Evolutionary conservation across 2,888 invertebrate species (phyloP).

Genomic region (Lomographa bimaculata): DNA sequence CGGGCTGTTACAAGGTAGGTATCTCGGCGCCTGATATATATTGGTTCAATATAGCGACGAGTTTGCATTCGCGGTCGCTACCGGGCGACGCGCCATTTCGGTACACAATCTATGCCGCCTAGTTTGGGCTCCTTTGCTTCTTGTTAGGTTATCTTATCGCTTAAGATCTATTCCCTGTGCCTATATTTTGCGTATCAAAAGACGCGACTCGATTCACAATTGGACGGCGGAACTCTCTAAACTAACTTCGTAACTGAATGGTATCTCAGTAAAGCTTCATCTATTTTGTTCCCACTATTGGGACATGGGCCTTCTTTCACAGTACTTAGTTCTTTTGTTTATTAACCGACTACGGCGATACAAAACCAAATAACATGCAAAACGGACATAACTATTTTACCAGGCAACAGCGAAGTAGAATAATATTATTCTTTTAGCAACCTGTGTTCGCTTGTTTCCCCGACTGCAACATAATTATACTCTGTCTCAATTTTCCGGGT

Average conservation of each 20-base stretch:
- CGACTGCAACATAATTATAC: too few relatives aligned
- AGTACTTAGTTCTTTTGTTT: too few relatives aligned
- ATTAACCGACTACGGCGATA: too few relatives aligned
- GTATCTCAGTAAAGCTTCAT: not conserved
- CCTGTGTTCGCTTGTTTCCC: too few relatives aligned
- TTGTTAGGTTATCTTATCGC: conserved; percentile 46
- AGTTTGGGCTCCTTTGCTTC: conserved; percentile 40
- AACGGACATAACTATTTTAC: too few relatives aligned
- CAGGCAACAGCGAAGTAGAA: too few relatives aligned
- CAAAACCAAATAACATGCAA: too few relatives aligned
- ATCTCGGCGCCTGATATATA: conserved; percentile 49
- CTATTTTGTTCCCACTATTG: too few relatives aligned
- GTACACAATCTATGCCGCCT: conserved; percentile 43
- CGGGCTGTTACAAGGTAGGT: too few relatives aligned
- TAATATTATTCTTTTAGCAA: too few relatives aligned
- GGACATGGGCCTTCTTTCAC: too few relatives aligned
- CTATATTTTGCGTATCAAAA: conserved; percentile 34
- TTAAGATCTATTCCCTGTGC: conserved; percentile 41
- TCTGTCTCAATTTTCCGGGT: too few relatives aligned
- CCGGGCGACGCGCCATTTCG: conserved; percentile 42
- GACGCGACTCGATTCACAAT: conserved; percentile 28
- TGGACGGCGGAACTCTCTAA: conserved; percentile 14
- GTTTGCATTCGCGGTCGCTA: conserved; percentile 48
- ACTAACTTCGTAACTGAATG: conserved; percentile 12
- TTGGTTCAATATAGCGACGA: conserved; percentile 58